Evolutionary conservation across 37 sponge, comb jelly and placozoan genomes (phyloP).

Genomic region (Cliona cf. orientalis): DNA sequence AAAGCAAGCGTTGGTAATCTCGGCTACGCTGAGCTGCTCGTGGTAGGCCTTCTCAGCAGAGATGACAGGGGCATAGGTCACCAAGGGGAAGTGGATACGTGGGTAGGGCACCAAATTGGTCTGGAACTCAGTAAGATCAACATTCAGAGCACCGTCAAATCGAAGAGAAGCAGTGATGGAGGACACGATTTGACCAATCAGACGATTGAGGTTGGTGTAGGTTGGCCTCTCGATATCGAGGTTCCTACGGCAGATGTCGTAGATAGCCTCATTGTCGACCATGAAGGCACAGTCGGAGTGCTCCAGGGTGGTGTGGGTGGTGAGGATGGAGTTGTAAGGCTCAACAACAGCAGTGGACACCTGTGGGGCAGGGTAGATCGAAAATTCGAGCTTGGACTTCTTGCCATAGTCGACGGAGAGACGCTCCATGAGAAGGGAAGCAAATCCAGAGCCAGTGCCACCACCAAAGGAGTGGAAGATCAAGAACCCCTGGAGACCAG

Average conservation of each 20-base stretch:
- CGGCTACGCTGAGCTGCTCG: slow-evolving; percentile 90
- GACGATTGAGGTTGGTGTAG: slow-evolving; percentile 88
- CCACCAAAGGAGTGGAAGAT: slow-evolving; percentile 98
- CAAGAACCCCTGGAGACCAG: slow-evolving; percentile 96
- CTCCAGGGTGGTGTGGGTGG: slow-evolving; percentile 93
- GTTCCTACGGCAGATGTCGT: slow-evolving; percentile 96
- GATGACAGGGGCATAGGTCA: slow-evolving; percentile 94
- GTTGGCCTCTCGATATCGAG: slow-evolving; percentile 90
- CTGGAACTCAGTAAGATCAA: slow-evolving; percentile 96
- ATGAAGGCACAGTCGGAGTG: slow-evolving; percentile 99
- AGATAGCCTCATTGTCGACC: slow-evolving; percentile 99
- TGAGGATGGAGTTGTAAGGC: slow-evolving; percentile 97
- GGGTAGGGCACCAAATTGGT: slow-evolving; percentile 98
- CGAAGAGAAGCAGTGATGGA: slow-evolving; percentile 99
- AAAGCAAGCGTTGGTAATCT: slow-evolving; percentile 94
- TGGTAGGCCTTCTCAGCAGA: slow-evolving; percentile 81
- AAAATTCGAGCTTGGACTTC: slow-evolving; percentile 95
- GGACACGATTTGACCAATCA: slow-evolving; percentile 95
- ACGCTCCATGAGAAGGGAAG: slow-evolving; percentile 96
- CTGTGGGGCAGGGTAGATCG: slow-evolving; percentile 97
- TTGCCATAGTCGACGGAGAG: slow-evolving; percentile 97
- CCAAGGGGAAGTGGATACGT: slow-evolving; percentile 96
- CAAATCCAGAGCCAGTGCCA: slow-evolving; percentile 96
- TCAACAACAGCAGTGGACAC: slow-evolving; percentile 96
- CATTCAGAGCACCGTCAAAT: slow-evolving; percentile 95